Conservation (phyloP, 2,113 vertebrate species). For the Phrynosoma platyrhinos region DNA sequence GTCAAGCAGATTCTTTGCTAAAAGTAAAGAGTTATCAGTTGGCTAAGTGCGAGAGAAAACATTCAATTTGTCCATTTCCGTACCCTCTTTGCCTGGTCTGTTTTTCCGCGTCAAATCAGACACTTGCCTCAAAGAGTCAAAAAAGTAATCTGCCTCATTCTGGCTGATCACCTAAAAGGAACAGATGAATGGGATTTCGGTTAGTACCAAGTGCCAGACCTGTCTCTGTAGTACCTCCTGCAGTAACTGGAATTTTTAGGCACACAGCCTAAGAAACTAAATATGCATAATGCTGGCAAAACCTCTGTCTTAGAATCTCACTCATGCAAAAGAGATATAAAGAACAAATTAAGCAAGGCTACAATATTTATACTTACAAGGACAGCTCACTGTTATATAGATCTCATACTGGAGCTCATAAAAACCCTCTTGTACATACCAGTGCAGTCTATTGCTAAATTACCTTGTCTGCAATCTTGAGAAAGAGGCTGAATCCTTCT, state of each 20-base stretch:
- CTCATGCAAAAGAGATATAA: not conserved
- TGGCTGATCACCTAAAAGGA: constrained; percentile 88
- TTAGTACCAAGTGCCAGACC: not conserved
- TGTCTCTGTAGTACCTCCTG: not conserved
- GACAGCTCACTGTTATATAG: not conserved
- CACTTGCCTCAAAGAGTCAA: constrained; percentile 91
- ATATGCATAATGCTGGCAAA: too few relatives aligned
- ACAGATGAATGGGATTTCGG: constrained; percentile 8
- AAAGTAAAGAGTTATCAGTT: not conserved
- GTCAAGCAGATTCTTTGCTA: not conserved
- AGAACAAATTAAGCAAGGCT: not conserved
- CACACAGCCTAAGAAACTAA: not conserved
- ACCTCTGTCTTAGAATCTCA: not conserved
- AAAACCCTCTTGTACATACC: not conserved
- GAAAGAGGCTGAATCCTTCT: constrained; percentile 94
- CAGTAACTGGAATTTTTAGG: constrained; percentile 14
- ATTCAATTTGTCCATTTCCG: constrained; percentile 21
- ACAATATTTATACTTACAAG: not conserved
- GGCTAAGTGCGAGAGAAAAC: not conserved
- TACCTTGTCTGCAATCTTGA: constrained; percentile 95
- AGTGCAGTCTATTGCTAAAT: not conserved
- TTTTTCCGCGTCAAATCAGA: constrained; percentile 89
- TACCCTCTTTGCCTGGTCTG: constrained; percentile 89
- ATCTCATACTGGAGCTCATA: not conserved
- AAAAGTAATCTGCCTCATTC: constrained; percentile 94